A percentile compares a stretch with the other conserved stretches of the same genome.
Evolutionary conservation across 2,113 vertebrate species (phyloP).

Genomic region (Pleuronectes platessa): DNA sequence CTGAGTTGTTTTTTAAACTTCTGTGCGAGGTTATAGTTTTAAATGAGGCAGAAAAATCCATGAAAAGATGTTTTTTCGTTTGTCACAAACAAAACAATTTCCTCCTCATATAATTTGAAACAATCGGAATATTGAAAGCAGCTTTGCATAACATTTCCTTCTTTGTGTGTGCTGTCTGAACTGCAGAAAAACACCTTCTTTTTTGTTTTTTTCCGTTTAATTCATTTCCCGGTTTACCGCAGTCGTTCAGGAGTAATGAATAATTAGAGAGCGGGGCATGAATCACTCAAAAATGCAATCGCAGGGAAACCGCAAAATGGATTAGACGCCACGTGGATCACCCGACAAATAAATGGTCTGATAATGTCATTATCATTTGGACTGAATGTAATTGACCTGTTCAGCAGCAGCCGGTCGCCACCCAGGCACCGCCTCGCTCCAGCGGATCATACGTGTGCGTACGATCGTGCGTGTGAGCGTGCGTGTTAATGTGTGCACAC

Average conservation of each 20-base stretch:
- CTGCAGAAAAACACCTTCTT: constrained; percentile 17
- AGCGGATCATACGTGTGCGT: constrained; percentile 36
- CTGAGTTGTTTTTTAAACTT: constrained; percentile 20
- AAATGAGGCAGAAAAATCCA: constrained; percentile 49
- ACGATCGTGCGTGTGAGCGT: background rate
- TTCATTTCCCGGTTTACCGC: constrained; percentile 35
- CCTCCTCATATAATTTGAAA: constrained; percentile 47
- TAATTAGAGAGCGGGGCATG: constrained; percentile 65
- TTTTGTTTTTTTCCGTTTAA: constrained; percentile 8
- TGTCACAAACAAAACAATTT: constrained; percentile 49
- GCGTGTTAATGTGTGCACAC: background rate
- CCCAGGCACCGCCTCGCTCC: constrained; percentile 43
- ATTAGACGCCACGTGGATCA: constrained; percentile 68
- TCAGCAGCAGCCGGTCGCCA: constrained; percentile 54
- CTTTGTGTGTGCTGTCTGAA: constrained; percentile 16
- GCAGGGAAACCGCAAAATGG: constrained; percentile 65
- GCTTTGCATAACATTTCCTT: constrained; percentile 31
- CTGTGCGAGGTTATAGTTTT: constrained; percentile 5
- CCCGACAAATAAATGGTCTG: constrained; percentile 75
- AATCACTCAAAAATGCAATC: constrained; percentile 74
- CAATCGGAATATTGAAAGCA: constrained; percentile 18
- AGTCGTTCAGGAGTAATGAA: constrained; percentile 64
- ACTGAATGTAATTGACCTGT: constrained; percentile 77
- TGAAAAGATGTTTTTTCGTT: constrained; percentile 38
- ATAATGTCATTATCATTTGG: constrained; percentile 77